phyloP scores from a whole-genome alignment of 2,797 vertebrate species.

The Echiichthys vipera region DNA sequence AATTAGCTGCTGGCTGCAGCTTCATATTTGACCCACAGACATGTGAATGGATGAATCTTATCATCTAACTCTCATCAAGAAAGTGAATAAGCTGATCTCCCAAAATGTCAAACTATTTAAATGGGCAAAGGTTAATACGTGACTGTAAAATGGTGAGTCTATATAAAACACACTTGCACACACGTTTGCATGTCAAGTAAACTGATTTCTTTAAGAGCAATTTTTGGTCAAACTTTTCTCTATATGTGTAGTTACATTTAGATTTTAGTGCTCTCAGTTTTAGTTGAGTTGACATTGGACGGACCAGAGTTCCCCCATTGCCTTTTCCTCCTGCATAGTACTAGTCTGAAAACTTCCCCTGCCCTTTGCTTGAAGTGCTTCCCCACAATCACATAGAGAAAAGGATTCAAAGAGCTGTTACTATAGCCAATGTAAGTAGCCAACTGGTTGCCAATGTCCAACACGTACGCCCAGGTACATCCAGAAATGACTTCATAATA shows the following conservation, averaged over 20 bases:
- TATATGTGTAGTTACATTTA: neutral
- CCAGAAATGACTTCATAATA: conserved; percentile 55
- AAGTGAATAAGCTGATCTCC: neutral
- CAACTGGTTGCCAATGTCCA: conserved; percentile 85
- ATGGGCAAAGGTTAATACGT: neutral
- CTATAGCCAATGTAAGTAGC: conserved; percentile 84
- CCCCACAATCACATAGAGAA: conserved; percentile 92
- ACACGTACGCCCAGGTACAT: conserved; percentile 67
- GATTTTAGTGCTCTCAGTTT: conserved; percentile 57
- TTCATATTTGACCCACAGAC: neutral
- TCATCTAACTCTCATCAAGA: neutral
- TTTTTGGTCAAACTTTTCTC: neutral
- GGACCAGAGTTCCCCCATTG: conserved; percentile 15
- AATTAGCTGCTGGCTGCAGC: neutral
- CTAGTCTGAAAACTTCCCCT: conserved; percentile 74
- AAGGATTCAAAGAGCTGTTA: conserved; percentile 92
- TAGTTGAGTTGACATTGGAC: conserved; percentile 44
- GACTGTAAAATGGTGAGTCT: neutral
- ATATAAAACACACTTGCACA: neutral
- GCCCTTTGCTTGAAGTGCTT: conserved; percentile 90
- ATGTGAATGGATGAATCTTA: neutral
- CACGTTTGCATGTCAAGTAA: neutral
- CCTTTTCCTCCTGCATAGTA: conserved; percentile 31
- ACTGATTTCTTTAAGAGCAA: neutral
- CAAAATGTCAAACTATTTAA: neutral